Evolutionary conservation across 53 echinoderm and acorn worm species (phyloP), one percentile per base, ranked within the genome.

Genomic region (Zoroaster sp.): DNA sequence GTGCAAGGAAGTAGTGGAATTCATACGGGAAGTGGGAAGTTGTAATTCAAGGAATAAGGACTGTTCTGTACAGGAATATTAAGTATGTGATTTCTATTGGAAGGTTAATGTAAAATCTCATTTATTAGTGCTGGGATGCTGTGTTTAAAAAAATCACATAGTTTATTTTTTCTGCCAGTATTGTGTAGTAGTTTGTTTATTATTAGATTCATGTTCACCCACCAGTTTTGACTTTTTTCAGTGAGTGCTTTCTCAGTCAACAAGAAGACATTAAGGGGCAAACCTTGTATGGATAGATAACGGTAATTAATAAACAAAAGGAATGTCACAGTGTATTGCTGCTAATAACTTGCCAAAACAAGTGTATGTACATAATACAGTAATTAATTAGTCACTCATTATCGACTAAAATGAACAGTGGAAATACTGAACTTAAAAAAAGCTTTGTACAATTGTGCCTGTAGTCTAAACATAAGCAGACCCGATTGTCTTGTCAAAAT

Each of bases 321-420:
- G 31, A 40, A 67, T 85, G 47, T 85, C 85, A 81, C 81, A 85
- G 85, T 85, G 85, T 85, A 85, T 53, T 35, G 55, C 37, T 85
- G 85, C 85, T 85, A 71, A 31, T 42, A 70, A 85, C 85, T 85
- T 85, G 85, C 85, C 85, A 82, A 82, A 78, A 55, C 74, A 54
- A 38, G 81, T 81, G 38, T 74, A 39, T 74, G 65, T 81, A 66
- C 37, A 81, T 43, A 81, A 65, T 41, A 65, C 80, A 80, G 55
- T 81, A 41, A 81, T 81, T 81, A 81, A 65, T 67, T 46, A 49
- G 85, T 82, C 66, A 59, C 63, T 40, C n/a, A 36, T 21, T 15
- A 85, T 37, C 45, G 20, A 40, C 76, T 46, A 46, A 71, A 67
- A 28, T 71, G 21, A 70, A 46, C 33, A 43, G 39, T 67, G 36